phyloP scores from a whole-genome alignment of 2,888 invertebrate genomes.

The Sinopyrophorus schimmeli region DNA sequence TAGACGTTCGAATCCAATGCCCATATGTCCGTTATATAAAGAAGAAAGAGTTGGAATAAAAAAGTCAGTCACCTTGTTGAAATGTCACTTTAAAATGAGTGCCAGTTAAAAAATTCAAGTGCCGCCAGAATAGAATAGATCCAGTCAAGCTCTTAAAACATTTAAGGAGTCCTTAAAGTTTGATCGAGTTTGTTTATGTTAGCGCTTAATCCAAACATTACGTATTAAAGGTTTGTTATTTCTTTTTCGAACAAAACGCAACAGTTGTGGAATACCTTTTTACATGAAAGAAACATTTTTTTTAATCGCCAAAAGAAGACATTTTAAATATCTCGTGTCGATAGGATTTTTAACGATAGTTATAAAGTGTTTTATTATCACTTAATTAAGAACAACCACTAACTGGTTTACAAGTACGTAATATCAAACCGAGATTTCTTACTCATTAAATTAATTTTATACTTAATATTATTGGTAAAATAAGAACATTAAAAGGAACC shows the following conservation, averaged over 20 bases:
- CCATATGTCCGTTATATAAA: conserved; percentile 22
- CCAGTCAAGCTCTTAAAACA: conserved; percentile 18
- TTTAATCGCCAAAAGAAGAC: no score
- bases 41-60: conserved; percentile 27
- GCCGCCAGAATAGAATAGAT: conserved; percentile 23
- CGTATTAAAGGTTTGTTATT: conserved; percentile 1
- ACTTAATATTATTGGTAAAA: no score
- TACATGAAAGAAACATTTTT: neutral
- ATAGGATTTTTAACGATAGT: no score
- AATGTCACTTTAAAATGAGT: conserved; percentile 28
- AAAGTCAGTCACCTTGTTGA: conserved; percentile 30
- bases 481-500: no score
- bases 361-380: no score
- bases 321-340: no score
- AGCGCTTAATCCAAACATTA: conserved; percentile 29
- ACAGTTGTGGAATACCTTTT: no score
- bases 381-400: no score
- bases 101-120: conserved; percentile 31
- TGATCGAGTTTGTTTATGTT: conserved; percentile 30
- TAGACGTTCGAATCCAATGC: conserved; percentile 17
- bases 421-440: no score
- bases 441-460: no score
- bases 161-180: conserved; percentile 19
- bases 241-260: no score
- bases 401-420: no score